Conservation (phyloP, 2,888 invertebrate genomes). For the Amblyjoppa proteus region DNA sequence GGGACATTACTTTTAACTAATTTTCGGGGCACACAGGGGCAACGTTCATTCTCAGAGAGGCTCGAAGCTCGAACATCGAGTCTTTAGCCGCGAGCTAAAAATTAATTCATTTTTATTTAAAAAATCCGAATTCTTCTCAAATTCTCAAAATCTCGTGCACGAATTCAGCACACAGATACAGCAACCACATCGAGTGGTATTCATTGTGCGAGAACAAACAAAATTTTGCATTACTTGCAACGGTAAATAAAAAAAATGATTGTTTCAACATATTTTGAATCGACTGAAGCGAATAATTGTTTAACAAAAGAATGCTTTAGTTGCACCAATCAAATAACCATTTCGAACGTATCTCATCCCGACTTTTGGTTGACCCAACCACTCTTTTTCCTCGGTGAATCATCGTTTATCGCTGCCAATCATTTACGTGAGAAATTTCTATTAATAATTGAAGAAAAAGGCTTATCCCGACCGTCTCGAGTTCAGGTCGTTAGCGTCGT, state of each 20-base stretch:
- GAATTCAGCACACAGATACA: too few species aligned
- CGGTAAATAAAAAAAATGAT: too few species aligned
- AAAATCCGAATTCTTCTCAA: not conserved
- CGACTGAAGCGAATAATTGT: too few species aligned
- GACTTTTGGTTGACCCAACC: too few species aligned
- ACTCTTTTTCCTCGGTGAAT: not conserved
- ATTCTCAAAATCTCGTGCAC: not conserved
- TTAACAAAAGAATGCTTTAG: too few species aligned
- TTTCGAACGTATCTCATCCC: too few species aligned
- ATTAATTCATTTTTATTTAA: not conserved
- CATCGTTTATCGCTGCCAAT: not conserved
- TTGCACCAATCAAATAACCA: too few species aligned
- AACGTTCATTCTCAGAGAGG: not conserved
- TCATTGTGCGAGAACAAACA: too few species aligned
- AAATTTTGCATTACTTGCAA: too few species aligned
- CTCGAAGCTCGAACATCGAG: not conserved
- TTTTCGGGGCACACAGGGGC: not conserved
- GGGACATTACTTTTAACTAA: not conserved
- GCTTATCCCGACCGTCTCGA: not conserved
- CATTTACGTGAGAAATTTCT: not conserved
- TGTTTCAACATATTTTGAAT: too few species aligned
- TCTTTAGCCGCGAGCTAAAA: not conserved
- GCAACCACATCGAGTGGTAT: too few species aligned
- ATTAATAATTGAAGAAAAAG: not conserved
- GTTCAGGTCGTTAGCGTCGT: constrained; percentile 57